These are phyloP conservation scores for Acleris holmiana DNA, from an alignment of 2,888 invertebrate species.

Conservation along the genomic window DNA sequence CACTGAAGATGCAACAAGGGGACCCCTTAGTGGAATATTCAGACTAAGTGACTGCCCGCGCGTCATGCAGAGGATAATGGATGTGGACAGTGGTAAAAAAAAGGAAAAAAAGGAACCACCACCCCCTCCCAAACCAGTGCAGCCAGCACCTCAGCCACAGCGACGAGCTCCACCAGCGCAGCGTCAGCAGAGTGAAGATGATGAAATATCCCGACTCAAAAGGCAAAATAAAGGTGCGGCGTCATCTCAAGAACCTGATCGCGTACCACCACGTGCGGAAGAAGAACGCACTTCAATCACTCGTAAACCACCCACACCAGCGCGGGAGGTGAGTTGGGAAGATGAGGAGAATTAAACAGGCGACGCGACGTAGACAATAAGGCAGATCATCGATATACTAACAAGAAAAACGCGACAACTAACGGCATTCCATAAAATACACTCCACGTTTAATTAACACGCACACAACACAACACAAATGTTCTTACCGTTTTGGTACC, in stretches of 20 bases:
- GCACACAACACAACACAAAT: slow-evolving; percentile 67
- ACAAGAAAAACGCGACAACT: slow-evolving; percentile 74
- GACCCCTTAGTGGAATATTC: slow-evolving; percentile 95
- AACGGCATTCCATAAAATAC: slow-evolving; percentile 80
- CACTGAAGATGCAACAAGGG: slow-evolving; percentile 94
- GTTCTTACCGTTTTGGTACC: slow-evolving; percentile 69
- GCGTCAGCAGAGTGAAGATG: slow-evolving; percentile 94
- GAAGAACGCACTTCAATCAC: slow-evolving; percentile 85
- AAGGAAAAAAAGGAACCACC: slow-evolving; percentile 90
- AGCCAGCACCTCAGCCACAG: slow-evolving; percentile 82
- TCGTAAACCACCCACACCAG: slow-evolving; percentile 87
- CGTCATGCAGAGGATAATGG: slow-evolving; percentile 94
- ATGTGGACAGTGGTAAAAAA: slow-evolving; percentile 89
- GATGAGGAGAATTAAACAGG: slow-evolving; percentile 67
- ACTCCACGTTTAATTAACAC: slow-evolving; percentile 76
- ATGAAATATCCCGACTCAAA: slow-evolving; percentile 94
- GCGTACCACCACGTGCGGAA: slow-evolving; percentile 79
- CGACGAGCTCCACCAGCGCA: slow-evolving; percentile 86
- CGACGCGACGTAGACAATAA: slow-evolving; percentile 70
- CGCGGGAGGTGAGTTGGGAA: slow-evolving; percentile 91
- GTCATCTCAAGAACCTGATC: slow-evolving; percentile 85
- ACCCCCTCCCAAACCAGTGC: slow-evolving; percentile 81
- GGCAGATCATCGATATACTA: slow-evolving; percentile 79
- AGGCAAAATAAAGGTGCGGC: slow-evolving; percentile 91
- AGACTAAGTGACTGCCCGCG: slow-evolving; percentile 94